A percentile compares a stretch with the other conserved stretches of the same genome.
Evolutionary conservation across 2,113 vertebrate species (phyloP).

Genomic region (Plecturocebus donacophilus): DNA sequence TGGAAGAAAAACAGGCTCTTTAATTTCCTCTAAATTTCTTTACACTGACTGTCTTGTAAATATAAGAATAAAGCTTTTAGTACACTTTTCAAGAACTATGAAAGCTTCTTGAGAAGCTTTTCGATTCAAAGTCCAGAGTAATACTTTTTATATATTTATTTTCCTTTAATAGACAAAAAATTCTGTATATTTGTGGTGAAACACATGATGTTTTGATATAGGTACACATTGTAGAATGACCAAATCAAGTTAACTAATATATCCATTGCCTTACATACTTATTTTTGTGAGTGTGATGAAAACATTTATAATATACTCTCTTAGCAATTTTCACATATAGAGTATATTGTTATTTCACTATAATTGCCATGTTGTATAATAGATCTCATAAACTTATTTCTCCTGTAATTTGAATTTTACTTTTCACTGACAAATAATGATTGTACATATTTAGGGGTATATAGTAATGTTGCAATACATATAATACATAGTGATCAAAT

Average conservation of each 20-base stretch:
- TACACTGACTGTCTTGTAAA: not conserved
- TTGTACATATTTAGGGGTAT: not conserved
- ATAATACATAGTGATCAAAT: not conserved
- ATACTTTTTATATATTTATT: not conserved
- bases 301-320: not conserved
- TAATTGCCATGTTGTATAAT: not conserved
- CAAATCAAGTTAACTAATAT: not conserved
- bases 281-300: not conserved
- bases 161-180: not conserved
- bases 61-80: not conserved
- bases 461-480: not conserved
- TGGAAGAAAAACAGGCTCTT: not conserved
- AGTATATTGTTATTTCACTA: not conserved
- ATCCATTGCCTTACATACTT: not conserved
- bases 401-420: not conserved
- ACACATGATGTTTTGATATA: not conserved
- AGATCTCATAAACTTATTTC: not conserved
- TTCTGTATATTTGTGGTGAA: not conserved
- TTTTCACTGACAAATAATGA: not conserved
- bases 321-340: not conserved
- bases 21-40: not conserved
- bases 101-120: not conserved
- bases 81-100: not conserved
- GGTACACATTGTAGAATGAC: not conserved
- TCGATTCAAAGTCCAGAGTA: not conserved